Conservation (phyloP, 2,888 invertebrate genomes). For the Lasioglossum leucozonium region DNA sequence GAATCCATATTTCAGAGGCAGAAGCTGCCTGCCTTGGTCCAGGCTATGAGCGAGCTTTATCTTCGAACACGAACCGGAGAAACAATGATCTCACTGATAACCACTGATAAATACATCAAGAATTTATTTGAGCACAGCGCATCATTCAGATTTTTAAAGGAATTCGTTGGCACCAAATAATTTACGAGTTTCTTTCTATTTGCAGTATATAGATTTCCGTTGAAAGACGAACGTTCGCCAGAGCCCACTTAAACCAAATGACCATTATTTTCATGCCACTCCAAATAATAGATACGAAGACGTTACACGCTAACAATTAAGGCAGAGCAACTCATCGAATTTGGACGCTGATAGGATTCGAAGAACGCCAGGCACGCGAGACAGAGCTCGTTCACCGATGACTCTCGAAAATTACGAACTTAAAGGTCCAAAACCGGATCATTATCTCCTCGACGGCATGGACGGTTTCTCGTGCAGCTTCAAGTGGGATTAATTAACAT, state of each 20-base stretch:
- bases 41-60: not conserved
- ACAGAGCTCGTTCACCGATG: conserved; percentile 62
- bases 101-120: not conserved
- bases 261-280: not conserved
- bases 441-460: conserved; percentile 67
- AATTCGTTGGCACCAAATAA: too few relatives aligned
- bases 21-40: not conserved
- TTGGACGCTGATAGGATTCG: conserved; percentile 42
- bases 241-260: not conserved
- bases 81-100: not conserved
- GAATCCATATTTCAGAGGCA: conserved; percentile 48
- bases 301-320: not conserved
- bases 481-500: conserved; percentile 60
- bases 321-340: not conserved
- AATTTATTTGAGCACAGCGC: not conserved
- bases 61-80: not conserved
- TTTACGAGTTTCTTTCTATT: too few relatives aligned
- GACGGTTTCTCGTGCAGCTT: conserved; percentile 71
- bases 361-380: conserved; percentile 47
- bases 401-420: conserved; percentile 65
- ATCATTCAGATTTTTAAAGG: not conserved
- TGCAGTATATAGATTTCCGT: not conserved
- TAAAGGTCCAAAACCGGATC: conserved; percentile 73
- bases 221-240: not conserved
- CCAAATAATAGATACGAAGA: not conserved